These are phyloP conservation scores for Conops quadrifasciatus DNA, from an alignment of 2,888 invertebrate species.

Conservation along the genomic window DNA sequence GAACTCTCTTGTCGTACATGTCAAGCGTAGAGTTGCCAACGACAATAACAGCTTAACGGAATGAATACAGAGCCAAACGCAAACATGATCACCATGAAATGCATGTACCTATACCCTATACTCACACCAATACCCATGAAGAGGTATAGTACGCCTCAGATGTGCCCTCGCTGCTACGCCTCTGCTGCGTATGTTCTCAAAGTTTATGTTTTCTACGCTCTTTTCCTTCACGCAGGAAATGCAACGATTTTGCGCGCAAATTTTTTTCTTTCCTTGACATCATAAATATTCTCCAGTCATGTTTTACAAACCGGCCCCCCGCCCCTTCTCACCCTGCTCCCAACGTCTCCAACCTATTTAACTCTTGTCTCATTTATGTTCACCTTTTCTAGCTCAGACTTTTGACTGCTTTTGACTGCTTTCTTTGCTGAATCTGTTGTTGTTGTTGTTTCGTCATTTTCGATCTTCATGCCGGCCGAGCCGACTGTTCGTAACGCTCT, in stretches of 20 bases:
- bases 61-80: background rate
- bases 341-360: background rate
- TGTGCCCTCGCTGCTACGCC: background rate
- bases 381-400: background rate
- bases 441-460: background rate
- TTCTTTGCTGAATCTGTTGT: background rate
- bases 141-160: background rate
- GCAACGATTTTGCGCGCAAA: conserved; percentile 26
- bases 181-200: background rate
- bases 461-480: background rate
- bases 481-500: background rate
- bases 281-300: conserved; percentile 2
- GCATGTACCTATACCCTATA: background rate
- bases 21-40: conserved; percentile 13
- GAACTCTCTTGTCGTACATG: background rate
- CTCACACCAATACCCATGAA: background rate
- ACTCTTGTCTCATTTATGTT: background rate
- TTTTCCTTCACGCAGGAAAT: conserved; percentile 23
- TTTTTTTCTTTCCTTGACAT: conserved; percentile 15
- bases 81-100: no score
- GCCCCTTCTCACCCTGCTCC: background rate
- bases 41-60: conserved; percentile 4
- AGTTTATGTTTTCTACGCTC: conserved; percentile 5
- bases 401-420: no score
- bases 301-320: background rate